phyloP scores from a whole-genome alignment of 2,888 invertebrate genomes.

The Drosophila differens region DNA sequence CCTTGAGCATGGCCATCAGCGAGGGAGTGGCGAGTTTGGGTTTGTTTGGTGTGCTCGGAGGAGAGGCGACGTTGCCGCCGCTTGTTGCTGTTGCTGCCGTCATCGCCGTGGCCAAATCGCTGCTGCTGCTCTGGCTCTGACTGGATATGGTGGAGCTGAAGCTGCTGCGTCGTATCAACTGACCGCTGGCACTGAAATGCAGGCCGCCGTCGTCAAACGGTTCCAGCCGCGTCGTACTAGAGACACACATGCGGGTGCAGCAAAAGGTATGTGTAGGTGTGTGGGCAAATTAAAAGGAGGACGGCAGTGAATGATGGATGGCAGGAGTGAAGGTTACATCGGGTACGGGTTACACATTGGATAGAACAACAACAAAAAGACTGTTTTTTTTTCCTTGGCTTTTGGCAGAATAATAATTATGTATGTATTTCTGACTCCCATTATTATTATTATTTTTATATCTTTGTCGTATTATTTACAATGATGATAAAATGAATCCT shows the following conservation, averaged over 20 bases:
- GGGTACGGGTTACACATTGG: not conserved
- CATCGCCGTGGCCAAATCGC: slow-evolving; percentile 46
- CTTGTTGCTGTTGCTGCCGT: slow-evolving; percentile 25
- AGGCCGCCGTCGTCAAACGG: slow-evolving; percentile 61
- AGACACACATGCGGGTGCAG: slow-evolving; percentile 8
- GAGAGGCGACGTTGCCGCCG: slow-evolving; percentile 35
- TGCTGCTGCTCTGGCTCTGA: slow-evolving; percentile 62
- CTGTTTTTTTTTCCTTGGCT: not conserved
- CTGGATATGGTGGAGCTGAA: slow-evolving; percentile 64
- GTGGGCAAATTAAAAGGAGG: not conserved
- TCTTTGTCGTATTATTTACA: slow-evolving; percentile 51
- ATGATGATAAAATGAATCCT: slow-evolving; percentile 44
- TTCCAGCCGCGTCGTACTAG: slow-evolving; percentile 56
- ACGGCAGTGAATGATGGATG: slow-evolving; percentile 2
- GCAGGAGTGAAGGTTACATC: not conserved
- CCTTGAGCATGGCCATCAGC: slow-evolving; percentile 51
- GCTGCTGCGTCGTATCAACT: slow-evolving; percentile 61
- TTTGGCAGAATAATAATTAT: slow-evolving; percentile 21
- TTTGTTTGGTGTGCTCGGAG: slow-evolving; percentile 55
- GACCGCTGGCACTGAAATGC: slow-evolving; percentile 56
- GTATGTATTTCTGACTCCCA: slow-evolving; percentile 23
- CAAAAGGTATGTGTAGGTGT: not conserved
- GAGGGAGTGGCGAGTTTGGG: not conserved
- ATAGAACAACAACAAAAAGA: not conserved
- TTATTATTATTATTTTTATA: slow-evolving; percentile 9